Percentiles rank a stretch among this genome's conserved stretches.
phyloP scores from a whole-genome alignment of 2,113 vertebrate genomes.

The Rhea pennata region DNA sequence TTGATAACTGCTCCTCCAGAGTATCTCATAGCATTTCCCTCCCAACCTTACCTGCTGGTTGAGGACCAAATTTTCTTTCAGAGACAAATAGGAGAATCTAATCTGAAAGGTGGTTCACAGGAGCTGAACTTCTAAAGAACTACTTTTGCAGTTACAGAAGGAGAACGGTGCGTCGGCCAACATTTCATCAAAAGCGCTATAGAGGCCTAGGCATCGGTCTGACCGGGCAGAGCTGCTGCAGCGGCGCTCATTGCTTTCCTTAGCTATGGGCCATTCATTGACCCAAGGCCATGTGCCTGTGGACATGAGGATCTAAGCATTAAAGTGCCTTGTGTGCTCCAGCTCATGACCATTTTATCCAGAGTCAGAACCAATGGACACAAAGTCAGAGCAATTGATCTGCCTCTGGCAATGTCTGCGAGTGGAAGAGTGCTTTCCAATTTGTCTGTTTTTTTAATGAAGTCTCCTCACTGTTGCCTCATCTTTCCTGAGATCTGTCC shows the following conservation, averaged over 20 bases:
- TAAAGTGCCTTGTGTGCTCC: neutral
- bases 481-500: neutral
- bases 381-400: neutral
- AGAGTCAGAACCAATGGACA: neutral
- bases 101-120: neutral
- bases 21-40: neutral
- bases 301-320: rapidly evolving
- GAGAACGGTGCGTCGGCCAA: rapidly evolving
- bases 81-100: neutral
- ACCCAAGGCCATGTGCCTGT: neutral
- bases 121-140: neutral
- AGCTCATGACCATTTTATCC: neutral
- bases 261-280: rapidly evolving
- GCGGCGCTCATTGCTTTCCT: neutral
- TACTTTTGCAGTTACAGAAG: neutral
- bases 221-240: neutral
- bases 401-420: neutral
- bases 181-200: neutral
- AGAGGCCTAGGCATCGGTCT: neutral
- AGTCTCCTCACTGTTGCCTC: neutral
- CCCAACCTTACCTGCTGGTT: neutral
- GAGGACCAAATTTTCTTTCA: neutral
- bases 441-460: neutral
- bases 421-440: neutral
- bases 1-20: neutral